Conservation (phyloP, 2,797 vertebrate species). For the Ispidina lecontei region DNA sequence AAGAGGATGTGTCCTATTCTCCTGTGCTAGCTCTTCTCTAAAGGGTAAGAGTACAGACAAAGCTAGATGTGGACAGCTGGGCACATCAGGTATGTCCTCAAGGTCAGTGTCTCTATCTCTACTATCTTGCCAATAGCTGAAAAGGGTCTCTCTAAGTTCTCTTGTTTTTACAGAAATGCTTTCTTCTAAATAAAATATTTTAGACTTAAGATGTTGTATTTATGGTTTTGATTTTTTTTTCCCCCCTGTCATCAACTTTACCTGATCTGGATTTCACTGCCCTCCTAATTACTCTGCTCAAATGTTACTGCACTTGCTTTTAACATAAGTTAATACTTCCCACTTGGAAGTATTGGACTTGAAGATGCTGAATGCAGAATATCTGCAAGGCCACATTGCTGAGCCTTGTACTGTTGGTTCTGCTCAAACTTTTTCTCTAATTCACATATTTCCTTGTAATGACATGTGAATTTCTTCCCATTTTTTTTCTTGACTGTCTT, state of each 20-base stretch:
- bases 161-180: neutral
- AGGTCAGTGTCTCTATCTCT: neutral
- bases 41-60: neutral
- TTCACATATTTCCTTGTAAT: neutral
- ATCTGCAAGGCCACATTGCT: neutral
- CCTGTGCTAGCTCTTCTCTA: neutral
- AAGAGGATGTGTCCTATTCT: neutral
- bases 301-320: neutral
- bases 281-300: neutral
- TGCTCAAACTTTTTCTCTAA: neutral
- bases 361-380: neutral
- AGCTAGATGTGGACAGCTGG: neutral
- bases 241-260: neutral
- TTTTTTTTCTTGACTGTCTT: neutral
- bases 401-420: neutral
- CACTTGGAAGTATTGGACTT: neutral
- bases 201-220: neutral
- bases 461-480: neutral
- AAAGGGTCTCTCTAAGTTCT: neutral
- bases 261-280: neutral
- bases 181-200: neutral
- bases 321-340: neutral
- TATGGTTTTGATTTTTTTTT: neutral
- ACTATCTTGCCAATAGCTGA: neutral
- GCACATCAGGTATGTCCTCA: neutral